Conservation (phyloP, 2,888 invertebrate species). For the Lasioglossum vierecki region DNA sequence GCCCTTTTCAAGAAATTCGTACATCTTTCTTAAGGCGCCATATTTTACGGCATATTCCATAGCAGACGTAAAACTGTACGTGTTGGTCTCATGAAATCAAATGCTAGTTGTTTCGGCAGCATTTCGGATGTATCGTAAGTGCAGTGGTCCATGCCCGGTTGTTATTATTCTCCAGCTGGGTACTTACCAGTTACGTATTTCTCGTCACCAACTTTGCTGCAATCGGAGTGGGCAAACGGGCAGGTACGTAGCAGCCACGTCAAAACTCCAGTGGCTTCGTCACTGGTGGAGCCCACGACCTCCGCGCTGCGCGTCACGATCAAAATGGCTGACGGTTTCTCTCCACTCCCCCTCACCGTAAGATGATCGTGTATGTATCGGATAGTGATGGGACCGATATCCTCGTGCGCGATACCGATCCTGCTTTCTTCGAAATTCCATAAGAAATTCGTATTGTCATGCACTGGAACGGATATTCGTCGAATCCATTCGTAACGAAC, state of each 20-base stretch:
- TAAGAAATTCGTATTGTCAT: neutral
- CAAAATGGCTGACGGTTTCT: constrained; percentile 87
- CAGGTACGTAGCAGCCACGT: constrained; percentile 97
- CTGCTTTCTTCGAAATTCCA: constrained; percentile 10
- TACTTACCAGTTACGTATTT: constrained; percentile 97
- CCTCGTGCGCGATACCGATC: constrained; percentile 23
- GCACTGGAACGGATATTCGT: neutral
- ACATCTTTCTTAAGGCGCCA: constrained; percentile 76
- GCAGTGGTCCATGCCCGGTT: constrained; percentile 85
- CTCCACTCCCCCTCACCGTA: constrained; percentile 35
- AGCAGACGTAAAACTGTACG: constrained; percentile 67
- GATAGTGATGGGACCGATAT: constrained; percentile 43
- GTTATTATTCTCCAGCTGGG: constrained; percentile 88
- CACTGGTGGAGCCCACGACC: constrained; percentile 90
- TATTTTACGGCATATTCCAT: constrained; percentile 75
- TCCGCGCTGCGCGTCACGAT: constrained; percentile 91
- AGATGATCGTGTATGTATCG: constrained; percentile 41
- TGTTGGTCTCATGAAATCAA: constrained; percentile 58
- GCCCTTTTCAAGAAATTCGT: constrained; percentile 84
- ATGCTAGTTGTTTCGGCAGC: constrained; percentile 60
- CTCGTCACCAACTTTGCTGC: constrained; percentile 97
- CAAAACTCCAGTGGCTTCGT: constrained; percentile 94
- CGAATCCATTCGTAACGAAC: neutral
- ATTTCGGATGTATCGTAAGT: constrained; percentile 67
- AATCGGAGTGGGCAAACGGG: constrained; percentile 96